Conservation (phyloP, 2,113 vertebrate species). For the Triplophysa tibetana region DNA sequence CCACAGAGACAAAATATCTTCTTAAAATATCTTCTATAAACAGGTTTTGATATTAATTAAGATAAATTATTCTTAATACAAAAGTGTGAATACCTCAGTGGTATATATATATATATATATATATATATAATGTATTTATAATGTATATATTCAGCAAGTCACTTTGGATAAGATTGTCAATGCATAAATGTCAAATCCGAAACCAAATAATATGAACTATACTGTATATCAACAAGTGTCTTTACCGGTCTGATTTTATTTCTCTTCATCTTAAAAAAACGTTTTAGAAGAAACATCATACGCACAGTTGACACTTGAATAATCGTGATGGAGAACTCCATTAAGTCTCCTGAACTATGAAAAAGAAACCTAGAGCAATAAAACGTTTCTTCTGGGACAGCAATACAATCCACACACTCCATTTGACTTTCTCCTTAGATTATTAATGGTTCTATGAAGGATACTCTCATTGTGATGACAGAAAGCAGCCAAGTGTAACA, state of each 20-base stretch:
- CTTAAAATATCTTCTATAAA: too few relatives aligned
- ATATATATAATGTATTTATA: too few relatives aligned
- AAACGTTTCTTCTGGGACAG: conserved; percentile 1
- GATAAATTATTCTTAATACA: too few relatives aligned
- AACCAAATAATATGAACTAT: neutral
- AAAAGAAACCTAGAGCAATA: conserved; percentile 23
- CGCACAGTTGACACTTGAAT: neutral
- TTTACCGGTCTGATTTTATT: neutral
- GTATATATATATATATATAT: too few relatives aligned
- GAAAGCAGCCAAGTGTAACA: conserved; percentile 34
- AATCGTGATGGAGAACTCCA: conserved; percentile 5
- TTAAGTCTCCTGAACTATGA: conserved; percentile 23
- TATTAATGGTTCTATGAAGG: conserved; percentile 19
- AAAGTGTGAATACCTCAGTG: too few relatives aligned
- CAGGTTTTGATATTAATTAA: too few relatives aligned
- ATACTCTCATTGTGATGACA: conserved; percentile 25
- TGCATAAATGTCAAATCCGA: too few relatives aligned
- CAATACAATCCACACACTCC: conserved; percentile 23
- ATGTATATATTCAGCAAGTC: too few relatives aligned
- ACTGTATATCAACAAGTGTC: neutral
- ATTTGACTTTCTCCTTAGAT: conserved; percentile 23
- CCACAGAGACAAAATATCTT: too few relatives aligned
- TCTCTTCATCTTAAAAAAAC: neutral
- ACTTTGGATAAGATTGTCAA: too few relatives aligned
- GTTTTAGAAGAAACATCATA: neutral